These are phyloP conservation scores for Puffinus mauretanicus DNA, from an alignment of 2,113 vertebrate species.

Conservation along the genomic window DNA sequence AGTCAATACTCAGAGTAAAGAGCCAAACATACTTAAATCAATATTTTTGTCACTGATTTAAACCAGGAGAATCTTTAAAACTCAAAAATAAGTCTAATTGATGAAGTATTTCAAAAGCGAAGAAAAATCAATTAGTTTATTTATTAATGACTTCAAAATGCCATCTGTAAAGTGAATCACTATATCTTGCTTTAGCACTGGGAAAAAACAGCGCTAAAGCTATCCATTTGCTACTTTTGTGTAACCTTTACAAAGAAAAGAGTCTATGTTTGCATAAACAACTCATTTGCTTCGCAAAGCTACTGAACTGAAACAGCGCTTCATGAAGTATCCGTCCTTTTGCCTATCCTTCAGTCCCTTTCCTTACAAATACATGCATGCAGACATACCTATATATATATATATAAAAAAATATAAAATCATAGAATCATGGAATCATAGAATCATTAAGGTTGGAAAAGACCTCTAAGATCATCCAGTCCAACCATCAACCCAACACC, in stretches of 20 bases:
- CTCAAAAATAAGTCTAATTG: neutral
- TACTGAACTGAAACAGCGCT: neutral
- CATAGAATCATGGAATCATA: too few species aligned
- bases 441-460: too few species aligned
- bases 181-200: neutral
- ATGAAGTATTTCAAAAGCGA: neutral
- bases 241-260: neutral
- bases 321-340: neutral
- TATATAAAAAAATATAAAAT: too few species aligned
- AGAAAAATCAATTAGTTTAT: neutral
- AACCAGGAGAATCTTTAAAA: slow-evolving; percentile 14
- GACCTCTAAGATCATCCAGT: too few species aligned
- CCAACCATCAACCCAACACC: too few species aligned
- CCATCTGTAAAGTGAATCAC: neutral
- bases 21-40: neutral
- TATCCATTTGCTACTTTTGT: neutral
- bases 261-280: neutral
- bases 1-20: slow-evolving; percentile 14
- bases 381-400: too few species aligned
- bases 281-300: neutral
- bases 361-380: neutral
- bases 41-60: slow-evolving; percentile 45
- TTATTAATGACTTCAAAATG: neutral
- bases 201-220: neutral
- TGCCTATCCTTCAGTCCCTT: neutral